Evolutionary conservation across 2,113 vertebrate species (phyloP).

Genomic region (Neogale vison): DNA sequence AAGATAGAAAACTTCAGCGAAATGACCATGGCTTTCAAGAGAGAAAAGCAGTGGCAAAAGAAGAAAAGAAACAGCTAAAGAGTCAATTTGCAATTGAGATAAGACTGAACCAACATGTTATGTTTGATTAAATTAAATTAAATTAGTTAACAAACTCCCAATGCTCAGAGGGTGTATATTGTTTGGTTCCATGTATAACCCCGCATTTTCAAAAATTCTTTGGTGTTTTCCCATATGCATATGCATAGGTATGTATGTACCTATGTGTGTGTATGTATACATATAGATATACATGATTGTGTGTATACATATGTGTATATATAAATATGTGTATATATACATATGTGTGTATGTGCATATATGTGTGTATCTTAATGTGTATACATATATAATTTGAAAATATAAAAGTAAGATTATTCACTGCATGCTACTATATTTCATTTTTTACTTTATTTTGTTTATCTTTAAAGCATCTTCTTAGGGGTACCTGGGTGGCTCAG

Average conservation of each 20-base stretch:
- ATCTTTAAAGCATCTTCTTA: not conserved
- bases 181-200: not conserved
- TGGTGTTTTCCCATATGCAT: not conserved
- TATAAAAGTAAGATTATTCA: not conserved
- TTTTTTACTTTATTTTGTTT: not conserved
- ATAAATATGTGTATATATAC: too few relatives aligned
- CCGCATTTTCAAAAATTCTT: not conserved
- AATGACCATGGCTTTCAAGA: not conserved
- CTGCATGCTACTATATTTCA: not conserved
- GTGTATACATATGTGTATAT: too few relatives aligned
- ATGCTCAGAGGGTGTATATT: not conserved
- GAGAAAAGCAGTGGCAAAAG: not conserved
- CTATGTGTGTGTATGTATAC: too few relatives aligned
- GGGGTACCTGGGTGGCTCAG: not conserved
- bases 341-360: not conserved
- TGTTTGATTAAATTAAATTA: not conserved
- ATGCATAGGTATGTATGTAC: not conserved
- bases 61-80: not conserved
- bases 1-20: not conserved
- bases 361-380: not conserved
- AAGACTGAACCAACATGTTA: not conserved
- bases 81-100: not conserved
- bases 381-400: not conserved
- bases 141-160: not conserved
- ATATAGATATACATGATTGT: too few relatives aligned